Evolutionary conservation across 2,113 vertebrate genomes (phyloP).

Genomic region (Amia ocellicauda): DNA sequence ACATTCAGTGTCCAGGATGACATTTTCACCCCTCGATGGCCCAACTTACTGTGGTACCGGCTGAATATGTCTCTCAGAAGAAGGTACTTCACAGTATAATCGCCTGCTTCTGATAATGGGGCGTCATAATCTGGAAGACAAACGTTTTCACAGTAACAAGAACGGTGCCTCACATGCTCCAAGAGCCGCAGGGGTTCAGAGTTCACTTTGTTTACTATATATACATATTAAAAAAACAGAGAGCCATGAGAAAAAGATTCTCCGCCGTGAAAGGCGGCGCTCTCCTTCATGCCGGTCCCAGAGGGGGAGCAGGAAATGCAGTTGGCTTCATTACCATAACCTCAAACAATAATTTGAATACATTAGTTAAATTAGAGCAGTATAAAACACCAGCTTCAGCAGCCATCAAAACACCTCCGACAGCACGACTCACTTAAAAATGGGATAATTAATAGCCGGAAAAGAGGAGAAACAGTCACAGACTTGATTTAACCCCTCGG

Average conservation of each 20-base stretch:
- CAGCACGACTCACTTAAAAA: no score
- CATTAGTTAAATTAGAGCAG: no score
- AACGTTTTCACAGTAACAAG: constrained; percentile 47
- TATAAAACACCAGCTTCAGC: no score
- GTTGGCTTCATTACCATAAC: constrained; percentile 9
- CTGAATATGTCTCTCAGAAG: constrained; percentile 77
- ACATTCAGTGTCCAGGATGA: no score
- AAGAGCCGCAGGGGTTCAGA: not conserved
- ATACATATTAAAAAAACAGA: not conserved
- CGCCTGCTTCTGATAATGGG: constrained; percentile 85
- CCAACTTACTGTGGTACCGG: constrained; percentile 66
- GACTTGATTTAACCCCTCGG: no score
- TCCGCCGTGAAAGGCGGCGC: constrained; percentile 34
- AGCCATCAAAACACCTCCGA: no score
- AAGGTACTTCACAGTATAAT: constrained; percentile 88
- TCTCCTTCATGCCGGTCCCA: constrained; percentile 38
- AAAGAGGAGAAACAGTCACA: no score
- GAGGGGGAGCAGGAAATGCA: constrained; percentile 39
- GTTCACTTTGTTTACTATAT: constrained; percentile 10
- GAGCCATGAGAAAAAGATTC: constrained; percentile 26
- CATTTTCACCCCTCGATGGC: constrained; percentile 20
- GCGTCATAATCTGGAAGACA: constrained; percentile 87
- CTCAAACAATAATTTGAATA: no score
- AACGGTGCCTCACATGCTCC: constrained; percentile 27
- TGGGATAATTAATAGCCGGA: no score